Evolutionary conservation across 1,140 invertebrate genomes (phyloP).

Genomic region (Drosophila lacteicornis): DNA sequence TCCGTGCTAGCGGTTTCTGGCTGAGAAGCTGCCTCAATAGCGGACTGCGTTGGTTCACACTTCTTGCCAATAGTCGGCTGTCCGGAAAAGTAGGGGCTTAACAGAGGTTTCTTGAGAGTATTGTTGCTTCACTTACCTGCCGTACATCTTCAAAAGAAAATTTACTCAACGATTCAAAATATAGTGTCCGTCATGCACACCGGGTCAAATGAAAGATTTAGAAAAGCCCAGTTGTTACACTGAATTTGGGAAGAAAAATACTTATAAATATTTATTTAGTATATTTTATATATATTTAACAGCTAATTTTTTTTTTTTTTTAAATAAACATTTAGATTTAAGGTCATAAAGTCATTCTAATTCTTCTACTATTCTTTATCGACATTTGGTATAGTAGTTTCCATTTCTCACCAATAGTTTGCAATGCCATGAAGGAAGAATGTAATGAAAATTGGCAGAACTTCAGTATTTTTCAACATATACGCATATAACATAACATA

Average conservation of each 20-base stretch:
- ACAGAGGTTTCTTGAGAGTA: fast-evolving
- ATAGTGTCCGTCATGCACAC: background rate
- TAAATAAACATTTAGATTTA: background rate
- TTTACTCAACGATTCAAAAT: background rate
- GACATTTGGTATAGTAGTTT: too few species aligned
- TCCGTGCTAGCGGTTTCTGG: background rate
- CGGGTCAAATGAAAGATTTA: background rate
- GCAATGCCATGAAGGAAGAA: too few species aligned
- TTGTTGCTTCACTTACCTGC: conserved; percentile 11
- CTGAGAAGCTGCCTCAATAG: conserved; percentile 12
- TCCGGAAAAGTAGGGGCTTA: background rate
- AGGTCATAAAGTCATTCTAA: too few species aligned
- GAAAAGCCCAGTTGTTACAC: conserved; percentile 2
- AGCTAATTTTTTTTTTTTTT: too few species aligned
- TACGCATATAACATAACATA: too few species aligned
- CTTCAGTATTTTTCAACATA: too few species aligned
- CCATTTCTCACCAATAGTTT: too few species aligned
- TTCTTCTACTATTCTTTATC: too few species aligned
- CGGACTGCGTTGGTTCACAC: conserved; percentile 1
- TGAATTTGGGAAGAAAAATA: background rate
- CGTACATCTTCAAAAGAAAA: conserved; percentile 18
- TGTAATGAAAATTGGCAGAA: too few species aligned
- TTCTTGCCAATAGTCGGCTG: conserved; percentile 5
- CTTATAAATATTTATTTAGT: background rate
- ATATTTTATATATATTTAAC: background rate